Base-by-base conservation (phyloP, 2,888 invertebrate genomes). In the Shargacucullia verbasci region DNA sequence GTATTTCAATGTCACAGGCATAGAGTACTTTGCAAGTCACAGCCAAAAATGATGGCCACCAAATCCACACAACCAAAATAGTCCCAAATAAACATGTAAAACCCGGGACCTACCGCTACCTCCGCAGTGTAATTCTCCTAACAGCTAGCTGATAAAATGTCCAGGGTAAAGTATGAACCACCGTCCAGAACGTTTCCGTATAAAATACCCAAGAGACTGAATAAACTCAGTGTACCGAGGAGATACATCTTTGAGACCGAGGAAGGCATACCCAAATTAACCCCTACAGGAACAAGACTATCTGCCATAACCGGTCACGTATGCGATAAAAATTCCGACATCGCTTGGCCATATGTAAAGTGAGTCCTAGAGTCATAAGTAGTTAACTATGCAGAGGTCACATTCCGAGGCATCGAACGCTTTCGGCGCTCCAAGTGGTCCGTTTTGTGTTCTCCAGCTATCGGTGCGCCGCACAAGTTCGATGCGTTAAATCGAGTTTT, bases 341-440 rank as follows among this genome's bases (percentile, higher is more conserved):
- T 81, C 0, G 81, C 91, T 0, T 91, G 84, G 86, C 93, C 93
- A 4, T 90, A 85, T 58, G 53, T 88, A 48, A 83, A 92, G 92
- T 93, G 73, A 81, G 84, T 70, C 5, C 6, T 8, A 40, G 0
- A 5, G n/a, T 29, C 20, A 2, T 20, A 20, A 20, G 20, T 20
- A 20, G 4, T 4, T 20, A n/a, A n/a, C n/a, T n/a, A n/a, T n/a
- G n/a, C n/a, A n/a, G n/a, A n/a, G n/a, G n/a, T n/a, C n/a, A n/a
- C n/a, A n/a, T n/a, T n/a, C n/a, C n/a, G n/a, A n/a, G n/a, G n/a
- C n/a, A n/a, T n/a, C n/a, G n/a, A n/a, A n/a, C n/a, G n/a, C n/a
- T n/a, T n/a, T n/a, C n/a, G n/a, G n/a, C n/a, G n/a, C n/a, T n/a
- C n/a, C n/a, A n/a, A n/a, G n/a, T n/a, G n/a, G n/a, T n/a, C n/a